Conservation (phyloP, 1,140 invertebrate genomes). For the Calephelis nemesis region DNA sequence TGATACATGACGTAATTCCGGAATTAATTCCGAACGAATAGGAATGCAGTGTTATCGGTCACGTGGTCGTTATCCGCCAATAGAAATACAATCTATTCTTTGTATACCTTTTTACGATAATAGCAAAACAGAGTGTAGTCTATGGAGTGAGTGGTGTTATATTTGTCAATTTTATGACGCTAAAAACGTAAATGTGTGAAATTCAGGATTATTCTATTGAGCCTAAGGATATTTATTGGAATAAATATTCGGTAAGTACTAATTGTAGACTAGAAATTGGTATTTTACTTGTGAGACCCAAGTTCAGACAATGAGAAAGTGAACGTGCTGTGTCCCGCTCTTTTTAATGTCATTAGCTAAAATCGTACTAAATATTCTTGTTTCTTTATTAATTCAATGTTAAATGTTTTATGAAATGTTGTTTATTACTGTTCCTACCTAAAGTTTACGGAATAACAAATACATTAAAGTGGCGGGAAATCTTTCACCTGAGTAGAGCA, state of each 20-base stretch:
- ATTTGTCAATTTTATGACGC: slow-evolving; percentile 78
- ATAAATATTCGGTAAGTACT: slow-evolving; percentile 78
- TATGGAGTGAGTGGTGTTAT: slow-evolving; percentile 78
- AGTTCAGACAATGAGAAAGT: slow-evolving; percentile 65
- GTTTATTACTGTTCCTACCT: neutral
- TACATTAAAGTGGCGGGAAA: slow-evolving; percentile 63
- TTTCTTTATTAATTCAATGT: slow-evolving; percentile 1
- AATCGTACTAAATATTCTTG: slow-evolving; percentile 19
- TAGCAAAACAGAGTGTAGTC: slow-evolving; percentile 74
- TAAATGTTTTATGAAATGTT: slow-evolving; percentile 7
- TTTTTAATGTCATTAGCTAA: slow-evolving; percentile 70
- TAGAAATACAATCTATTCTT: slow-evolving; percentile 66
- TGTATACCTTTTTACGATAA: slow-evolving; percentile 75
- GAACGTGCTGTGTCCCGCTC: slow-evolving; percentile 71
- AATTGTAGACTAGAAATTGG: slow-evolving; percentile 32
- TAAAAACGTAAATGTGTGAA: slow-evolving; percentile 79
- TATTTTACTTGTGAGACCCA: slow-evolving; percentile 43
- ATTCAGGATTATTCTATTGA: slow-evolving; percentile 76
- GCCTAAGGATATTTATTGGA: slow-evolving; percentile 78
- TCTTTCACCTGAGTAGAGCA: slow-evolving; percentile 35
- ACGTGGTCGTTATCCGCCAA: slow-evolving; percentile 70
- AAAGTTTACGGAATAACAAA: neutral
- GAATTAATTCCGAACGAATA: slow-evolving; percentile 51
- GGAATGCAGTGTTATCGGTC: slow-evolving; percentile 40
- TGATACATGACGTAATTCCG: slow-evolving; percentile 53